Evolutionary conservation across 2,888 invertebrate genomes (phyloP), one percentile per base, ranked within the genome.

Genomic region (Caenorhabditis sp.): DNA sequence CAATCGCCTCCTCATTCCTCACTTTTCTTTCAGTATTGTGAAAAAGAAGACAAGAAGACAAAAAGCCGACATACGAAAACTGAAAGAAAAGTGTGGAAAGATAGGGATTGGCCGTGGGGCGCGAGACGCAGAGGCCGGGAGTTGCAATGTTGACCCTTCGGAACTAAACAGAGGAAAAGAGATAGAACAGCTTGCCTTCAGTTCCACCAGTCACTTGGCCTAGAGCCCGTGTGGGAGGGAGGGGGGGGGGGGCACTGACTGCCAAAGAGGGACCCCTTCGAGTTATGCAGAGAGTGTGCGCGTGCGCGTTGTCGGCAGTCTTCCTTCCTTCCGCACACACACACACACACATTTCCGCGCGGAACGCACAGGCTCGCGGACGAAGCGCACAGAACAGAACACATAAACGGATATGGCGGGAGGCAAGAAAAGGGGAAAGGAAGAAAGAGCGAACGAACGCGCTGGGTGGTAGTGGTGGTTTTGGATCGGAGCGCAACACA

Each of bases 361-460:
- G 13, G 6, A 50, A 50, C 50, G 32, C 20, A 15, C 32, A 7
- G 9, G 13, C 11, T 3, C 56, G 13, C 24, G 35, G n/a, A n/a
- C n/a, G n/a, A n/a, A n/a, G 27, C 56, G 46, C 37, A 65, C 46
- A 45, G 55, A 6, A 9, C 32, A 39, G 63, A 66, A 66, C 68
- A 52, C 68, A 70, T 61, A 70, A 70, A 70, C 70, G 70, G 59
- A 70, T 70, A 52, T 68, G 52, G 58, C 43, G 58, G 52, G 35
- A 35, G 26, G 30, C 35, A n/a, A 22, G 32, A n/a, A 30, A 26
- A 43, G 13, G 27, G 27, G 15, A 27, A 50, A 27, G 32, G 50
- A 43, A 56, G 56, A 55, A 46, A 20, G 27, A 27, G 46, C 56
- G 26, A 66, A 41, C 39, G n/a, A n/a, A n/a, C n/a, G n/a, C n/a